Percentiles rank a stretch among this genome's conserved stretches.
Conservation (phyloP, 1,140 invertebrate species). For the Steinernema khuongi region DNA sequence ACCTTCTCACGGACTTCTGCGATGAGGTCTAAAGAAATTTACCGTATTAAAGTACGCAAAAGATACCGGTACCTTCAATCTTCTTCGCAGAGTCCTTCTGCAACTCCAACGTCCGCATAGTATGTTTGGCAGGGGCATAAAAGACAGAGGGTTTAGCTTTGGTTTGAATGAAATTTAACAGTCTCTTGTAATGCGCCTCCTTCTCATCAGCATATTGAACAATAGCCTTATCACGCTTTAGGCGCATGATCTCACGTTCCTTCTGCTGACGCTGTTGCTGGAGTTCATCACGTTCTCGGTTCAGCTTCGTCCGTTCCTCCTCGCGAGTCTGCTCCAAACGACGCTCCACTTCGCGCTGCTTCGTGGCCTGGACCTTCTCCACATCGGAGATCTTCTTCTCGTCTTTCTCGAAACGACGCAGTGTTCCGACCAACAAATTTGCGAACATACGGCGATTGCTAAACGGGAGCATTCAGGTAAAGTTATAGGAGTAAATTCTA, state of each 20-base stretch:
- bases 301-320: neutral
- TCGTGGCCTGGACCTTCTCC: neutral
- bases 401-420: neutral
- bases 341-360: neutral
- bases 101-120: neutral
- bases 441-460: slow-evolving; percentile 4
- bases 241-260: slow-evolving; percentile 10
- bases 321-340: neutral
- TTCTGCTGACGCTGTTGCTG: slow-evolving; percentile 4
- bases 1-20: slow-evolving; percentile 20
- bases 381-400: neutral
- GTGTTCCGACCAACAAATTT: neutral
- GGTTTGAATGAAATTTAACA: slow-evolving; percentile 8
- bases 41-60: neutral
- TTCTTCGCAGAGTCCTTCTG: neutral
- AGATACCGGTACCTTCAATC: neutral
- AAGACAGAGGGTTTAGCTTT: neutral
- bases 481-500: no score
- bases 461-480: no score
- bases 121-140: neutral
- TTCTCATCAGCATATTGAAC: slow-evolving; percentile 6
- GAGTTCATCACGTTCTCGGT: neutral
- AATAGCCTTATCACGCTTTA: slow-evolving; percentile 13
- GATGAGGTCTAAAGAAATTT: slow-evolving; percentile 17
- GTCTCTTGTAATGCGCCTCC: slow-evolving; percentile 13